These are phyloP conservation scores for Euphydryas editha DNA, from an alignment of 2,888 invertebrate species.

Conservation along the genomic window DNA sequence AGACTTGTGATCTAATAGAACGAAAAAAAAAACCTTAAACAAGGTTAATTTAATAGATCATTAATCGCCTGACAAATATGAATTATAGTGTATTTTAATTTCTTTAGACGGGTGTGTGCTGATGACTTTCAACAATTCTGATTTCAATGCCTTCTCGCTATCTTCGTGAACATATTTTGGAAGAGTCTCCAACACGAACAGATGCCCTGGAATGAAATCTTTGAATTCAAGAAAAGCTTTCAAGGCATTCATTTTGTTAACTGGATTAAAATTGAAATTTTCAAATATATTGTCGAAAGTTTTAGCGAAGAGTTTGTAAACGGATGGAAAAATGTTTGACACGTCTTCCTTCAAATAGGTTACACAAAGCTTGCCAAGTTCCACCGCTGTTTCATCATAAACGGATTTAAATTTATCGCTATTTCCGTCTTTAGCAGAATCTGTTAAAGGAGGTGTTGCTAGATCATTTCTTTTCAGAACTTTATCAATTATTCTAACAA, in stretches of 20 bases:
- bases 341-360: not conserved
- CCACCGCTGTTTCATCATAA: not conserved
- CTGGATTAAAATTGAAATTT: not conserved
- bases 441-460: not conserved
- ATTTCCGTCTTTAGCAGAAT: not conserved
- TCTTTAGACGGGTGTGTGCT: not conserved
- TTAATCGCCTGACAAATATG: too few relatives aligned
- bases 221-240: not conserved
- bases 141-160: not conserved
- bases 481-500: conserved; percentile 40
- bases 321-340: not conserved
- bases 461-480: not conserved
- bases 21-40: too few relatives aligned
- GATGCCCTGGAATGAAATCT: not conserved
- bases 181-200: not conserved
- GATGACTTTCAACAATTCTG: not conserved
- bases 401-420: not conserved
- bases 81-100: conserved; percentile 1
- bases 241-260: not conserved
- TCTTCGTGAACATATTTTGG: not conserved
- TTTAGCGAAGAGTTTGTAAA: not conserved
- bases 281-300: not conserved
- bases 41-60: too few relatives aligned
- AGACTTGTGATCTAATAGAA: too few relatives aligned
- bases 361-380: not conserved